phyloP scores from a whole-genome alignment of 2,113 vertebrate genomes.

The Chaetops frenatus region DNA sequence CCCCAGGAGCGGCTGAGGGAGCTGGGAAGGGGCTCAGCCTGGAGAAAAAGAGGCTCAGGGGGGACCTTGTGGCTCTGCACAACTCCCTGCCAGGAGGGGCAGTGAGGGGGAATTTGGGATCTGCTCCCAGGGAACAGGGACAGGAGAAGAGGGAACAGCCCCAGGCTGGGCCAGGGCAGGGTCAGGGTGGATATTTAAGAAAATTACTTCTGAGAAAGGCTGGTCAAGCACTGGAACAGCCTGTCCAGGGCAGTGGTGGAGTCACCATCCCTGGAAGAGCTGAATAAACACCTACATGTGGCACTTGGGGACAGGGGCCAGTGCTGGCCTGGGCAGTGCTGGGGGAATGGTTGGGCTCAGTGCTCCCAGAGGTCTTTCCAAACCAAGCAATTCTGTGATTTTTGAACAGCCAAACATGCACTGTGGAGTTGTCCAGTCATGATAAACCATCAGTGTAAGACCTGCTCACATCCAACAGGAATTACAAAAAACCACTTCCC shows the following conservation, averaged over 20 bases:
- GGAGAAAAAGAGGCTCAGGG: not conserved
- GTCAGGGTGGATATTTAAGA: not conserved
- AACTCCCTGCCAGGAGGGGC: not conserved
- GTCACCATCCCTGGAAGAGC: not conserved
- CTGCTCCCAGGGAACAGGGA: not conserved
- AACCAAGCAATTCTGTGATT: not conserved
- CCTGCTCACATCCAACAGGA: not conserved
- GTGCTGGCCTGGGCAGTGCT: not conserved
- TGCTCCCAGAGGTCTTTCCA: not conserved
- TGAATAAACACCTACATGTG: rapidly evolving
- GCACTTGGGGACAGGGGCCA: not conserved
- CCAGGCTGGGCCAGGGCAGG: not conserved
- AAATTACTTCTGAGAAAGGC: not conserved
- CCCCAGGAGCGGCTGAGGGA: not conserved
- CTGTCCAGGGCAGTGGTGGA: not conserved
- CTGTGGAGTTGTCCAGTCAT: rapidly evolving
- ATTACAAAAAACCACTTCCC: too few species aligned
- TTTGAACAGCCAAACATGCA: not conserved
- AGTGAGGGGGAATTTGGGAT: not conserved
- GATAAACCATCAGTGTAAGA: not conserved
- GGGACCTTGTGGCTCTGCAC: not conserved
- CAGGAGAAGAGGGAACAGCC: not conserved
- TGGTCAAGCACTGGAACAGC: too few species aligned
- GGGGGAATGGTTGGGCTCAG: rapidly evolving
- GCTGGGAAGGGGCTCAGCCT: not conserved